Evolutionary conservation across 2,888 invertebrate genomes (phyloP).

Genomic region (Chaetogeoica ovagalla): DNA sequence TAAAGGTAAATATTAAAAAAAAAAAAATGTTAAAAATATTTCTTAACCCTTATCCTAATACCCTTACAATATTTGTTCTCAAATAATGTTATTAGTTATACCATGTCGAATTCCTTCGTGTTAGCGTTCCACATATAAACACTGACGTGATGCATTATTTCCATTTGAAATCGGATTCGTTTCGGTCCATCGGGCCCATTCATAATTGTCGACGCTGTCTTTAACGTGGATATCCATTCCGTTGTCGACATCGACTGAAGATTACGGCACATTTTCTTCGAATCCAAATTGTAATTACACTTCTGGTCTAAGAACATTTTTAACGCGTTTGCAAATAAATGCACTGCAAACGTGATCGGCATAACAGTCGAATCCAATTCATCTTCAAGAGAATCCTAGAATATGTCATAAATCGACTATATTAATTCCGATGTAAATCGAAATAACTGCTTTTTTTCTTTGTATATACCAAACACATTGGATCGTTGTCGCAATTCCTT

Average conservation of each 20-base stretch:
- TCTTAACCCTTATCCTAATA: no score
- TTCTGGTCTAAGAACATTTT: constrained; percentile 53
- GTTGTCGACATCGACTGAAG: constrained; percentile 51
- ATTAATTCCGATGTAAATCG: neutral
- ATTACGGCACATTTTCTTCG: constrained; percentile 54
- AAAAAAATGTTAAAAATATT: no score
- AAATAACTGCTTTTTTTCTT: neutral
- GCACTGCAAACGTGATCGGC: constrained; percentile 53
- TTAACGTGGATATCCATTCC: constrained; percentile 54
- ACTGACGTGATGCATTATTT: constrained; percentile 35
- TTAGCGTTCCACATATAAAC: constrained; percentile 50
- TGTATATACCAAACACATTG: constrained; percentile 35
- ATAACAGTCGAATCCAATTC: constrained; percentile 53
- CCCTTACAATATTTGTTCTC: neutral
- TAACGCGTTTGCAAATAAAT: constrained; percentile 54
- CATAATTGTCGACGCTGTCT: constrained; percentile 51
- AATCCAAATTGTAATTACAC: constrained; percentile 49
- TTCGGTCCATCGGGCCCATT: constrained; percentile 46
- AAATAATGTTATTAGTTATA: constrained; percentile 8
- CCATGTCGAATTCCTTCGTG: constrained; percentile 36
- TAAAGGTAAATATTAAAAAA: no score
- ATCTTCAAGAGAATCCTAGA: constrained; percentile 54
- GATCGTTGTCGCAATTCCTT: constrained; percentile 21
- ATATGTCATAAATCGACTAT: neutral
- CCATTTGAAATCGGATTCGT: constrained; percentile 54